A percentile compares a stretch with the other conserved stretches of the same genome.
Evolutionary conservation across 2,888 invertebrate species (phyloP).

Genomic region (Lobophora halterata): DNA sequence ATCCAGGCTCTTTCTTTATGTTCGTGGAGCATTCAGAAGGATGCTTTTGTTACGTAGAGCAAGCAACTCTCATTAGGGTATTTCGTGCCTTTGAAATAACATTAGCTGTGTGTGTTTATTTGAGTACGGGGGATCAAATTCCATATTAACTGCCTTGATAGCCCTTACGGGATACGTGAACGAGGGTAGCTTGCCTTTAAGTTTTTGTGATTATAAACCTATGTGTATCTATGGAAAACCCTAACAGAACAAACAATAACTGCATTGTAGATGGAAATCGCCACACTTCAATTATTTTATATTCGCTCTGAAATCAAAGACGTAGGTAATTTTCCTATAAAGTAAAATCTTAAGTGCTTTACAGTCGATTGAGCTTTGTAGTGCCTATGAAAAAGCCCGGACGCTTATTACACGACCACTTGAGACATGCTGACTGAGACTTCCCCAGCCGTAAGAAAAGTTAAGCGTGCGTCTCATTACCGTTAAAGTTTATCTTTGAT

Average conservation of each 20-base stretch:
- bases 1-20: conserved; percentile 59
- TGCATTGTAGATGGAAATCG: too few relatives aligned
- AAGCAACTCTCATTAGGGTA: conserved; percentile 72
- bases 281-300: too few relatives aligned
- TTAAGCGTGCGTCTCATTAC: conserved; percentile 51
- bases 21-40: conserved; percentile 64
- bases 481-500: conserved; percentile 41
- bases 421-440: conserved; percentile 39
- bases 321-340: too few relatives aligned
- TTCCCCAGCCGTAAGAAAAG: conserved; percentile 45
- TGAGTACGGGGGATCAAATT: conserved; percentile 46
- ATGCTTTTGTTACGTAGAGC: conserved; percentile 61
- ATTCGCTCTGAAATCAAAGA: too few relatives aligned
- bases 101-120: conserved; percentile 53
- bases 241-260: too few relatives aligned
- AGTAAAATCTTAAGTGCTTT: conserved; percentile 31
- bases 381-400: conserved; percentile 44
- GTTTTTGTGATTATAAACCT: too few relatives aligned
- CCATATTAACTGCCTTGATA: conserved; percentile 44
- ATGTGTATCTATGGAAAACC: too few relatives aligned
- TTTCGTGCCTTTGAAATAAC: conserved; percentile 65
- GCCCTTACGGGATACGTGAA: conserved; percentile 39
- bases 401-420: conserved; percentile 57
- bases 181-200: conserved; percentile 15
- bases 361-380: conserved; percentile 46